A percentile compares a stretch with the other conserved stretches of the same genome.
Conservation (phyloP, 2,113 vertebrate genomes). For the Actenoides lindsayi region DNA sequence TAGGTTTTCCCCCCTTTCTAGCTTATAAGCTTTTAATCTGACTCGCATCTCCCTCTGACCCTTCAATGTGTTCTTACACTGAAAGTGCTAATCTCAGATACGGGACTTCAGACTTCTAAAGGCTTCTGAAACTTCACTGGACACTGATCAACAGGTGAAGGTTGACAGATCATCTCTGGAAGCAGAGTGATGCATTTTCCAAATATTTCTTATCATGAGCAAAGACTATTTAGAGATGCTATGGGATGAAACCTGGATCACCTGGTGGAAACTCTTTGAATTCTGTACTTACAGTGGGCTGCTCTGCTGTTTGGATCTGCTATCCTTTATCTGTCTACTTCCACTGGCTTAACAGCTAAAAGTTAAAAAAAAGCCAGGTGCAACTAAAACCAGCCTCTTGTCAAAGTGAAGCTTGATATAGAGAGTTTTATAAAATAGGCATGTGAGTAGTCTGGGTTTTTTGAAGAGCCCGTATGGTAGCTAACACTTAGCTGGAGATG, state of each 20-base stretch:
- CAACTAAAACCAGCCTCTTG: neutral
- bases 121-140: neutral
- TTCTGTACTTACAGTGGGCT: neutral
- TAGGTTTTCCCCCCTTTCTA: neutral
- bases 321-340: neutral
- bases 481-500: constrained; percentile 1
- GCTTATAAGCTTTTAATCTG: neutral
- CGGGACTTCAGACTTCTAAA: neutral
- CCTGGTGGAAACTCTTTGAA: neutral
- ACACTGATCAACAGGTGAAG: neutral
- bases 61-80: neutral
- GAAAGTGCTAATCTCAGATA: neutral
- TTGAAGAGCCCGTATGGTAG: neutral
- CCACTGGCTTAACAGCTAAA: neutral
- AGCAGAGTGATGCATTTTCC: neutral
- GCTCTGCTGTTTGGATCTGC: neutral
- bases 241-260: neutral
- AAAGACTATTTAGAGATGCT: neutral
- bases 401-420: neutral
- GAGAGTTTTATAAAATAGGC: neutral
- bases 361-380: neutral
- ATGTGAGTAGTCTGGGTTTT: neutral
- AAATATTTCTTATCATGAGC: neutral
- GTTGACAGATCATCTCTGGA: neutral
- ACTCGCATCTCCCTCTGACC: neutral